phyloP scores from a whole-genome alignment of 2,888 invertebrate species.

The Melangyna quadrimaculata region DNA sequence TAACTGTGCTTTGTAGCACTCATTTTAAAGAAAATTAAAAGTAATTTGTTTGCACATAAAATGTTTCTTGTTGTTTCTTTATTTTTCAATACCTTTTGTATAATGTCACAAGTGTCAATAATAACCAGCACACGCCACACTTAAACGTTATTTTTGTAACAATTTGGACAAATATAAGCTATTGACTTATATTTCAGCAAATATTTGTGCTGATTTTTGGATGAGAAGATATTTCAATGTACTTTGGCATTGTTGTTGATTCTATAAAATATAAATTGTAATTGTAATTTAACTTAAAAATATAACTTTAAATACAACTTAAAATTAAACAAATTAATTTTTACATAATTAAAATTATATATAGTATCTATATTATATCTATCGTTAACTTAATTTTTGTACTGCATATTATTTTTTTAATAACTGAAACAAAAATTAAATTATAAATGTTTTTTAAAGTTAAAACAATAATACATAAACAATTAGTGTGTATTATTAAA shows the following conservation, averaged over 20 bases:
- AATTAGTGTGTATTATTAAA: conserved; percentile 21
- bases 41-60: neutral
- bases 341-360: conserved; percentile 44
- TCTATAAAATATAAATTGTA: conserved; percentile 35
- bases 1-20: too few relatives aligned
- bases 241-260: conserved; percentile 62
- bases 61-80: neutral
- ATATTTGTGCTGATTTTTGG: conserved; percentile 70
- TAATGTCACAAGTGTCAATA: conserved; percentile 31
- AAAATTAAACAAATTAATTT: conserved; percentile 53
- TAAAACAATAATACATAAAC: conserved; percentile 4
- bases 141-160: conserved; percentile 44
- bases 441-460: conserved; percentile 30
- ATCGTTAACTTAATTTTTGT: conserved; percentile 31
- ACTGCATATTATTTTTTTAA: conserved; percentile 21
- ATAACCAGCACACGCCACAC: conserved; percentile 12
- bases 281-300: conserved; percentile 28
- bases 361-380: conserved; percentile 34
- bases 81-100: neutral
- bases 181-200: conserved; percentile 57
- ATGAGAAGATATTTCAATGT: conserved; percentile 64
- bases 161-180: conserved; percentile 60
- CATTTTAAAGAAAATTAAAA: neutral
- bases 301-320: conserved; percentile 15
- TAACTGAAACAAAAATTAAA: conserved; percentile 22